phyloP scores from a whole-genome alignment of 2,113 vertebrate species.

The Phrynosoma platyrhinos region DNA sequence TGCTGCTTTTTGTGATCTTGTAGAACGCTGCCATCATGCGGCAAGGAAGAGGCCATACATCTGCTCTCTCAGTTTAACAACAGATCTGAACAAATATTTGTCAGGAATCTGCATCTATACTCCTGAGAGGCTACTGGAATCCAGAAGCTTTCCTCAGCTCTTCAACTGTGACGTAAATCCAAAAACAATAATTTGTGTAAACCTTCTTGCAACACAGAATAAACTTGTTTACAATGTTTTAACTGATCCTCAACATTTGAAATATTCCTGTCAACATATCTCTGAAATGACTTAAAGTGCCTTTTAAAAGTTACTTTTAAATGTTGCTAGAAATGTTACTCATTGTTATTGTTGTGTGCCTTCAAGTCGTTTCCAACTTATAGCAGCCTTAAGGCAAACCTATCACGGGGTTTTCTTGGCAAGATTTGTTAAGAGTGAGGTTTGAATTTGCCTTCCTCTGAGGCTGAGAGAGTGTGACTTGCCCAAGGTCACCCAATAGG shows the following conservation, averaged over 20 bases:
- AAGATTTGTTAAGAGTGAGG: too few species aligned
- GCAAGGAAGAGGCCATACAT: conserved; percentile 5
- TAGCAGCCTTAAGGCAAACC: too few species aligned
- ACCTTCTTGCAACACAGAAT: background rate
- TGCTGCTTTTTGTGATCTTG: conserved; percentile 33
- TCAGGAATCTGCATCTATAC: background rate
- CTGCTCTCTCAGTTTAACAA: background rate
- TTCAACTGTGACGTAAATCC: background rate
- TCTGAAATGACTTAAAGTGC: too few species aligned
- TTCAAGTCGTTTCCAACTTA: too few species aligned
- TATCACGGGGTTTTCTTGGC: too few species aligned
- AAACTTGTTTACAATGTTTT: background rate
- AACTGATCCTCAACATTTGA: background rate
- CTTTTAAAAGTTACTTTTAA: too few species aligned
- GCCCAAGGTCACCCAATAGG: too few species aligned
- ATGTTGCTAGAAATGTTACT: too few species aligned
- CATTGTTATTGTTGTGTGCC: too few species aligned
- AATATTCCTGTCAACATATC: background rate
- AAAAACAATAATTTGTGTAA: background rate
- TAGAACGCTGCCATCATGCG: conserved; percentile 61
- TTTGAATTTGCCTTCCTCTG: too few species aligned
- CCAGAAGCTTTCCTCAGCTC: background rate
- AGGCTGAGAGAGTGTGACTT: too few species aligned
- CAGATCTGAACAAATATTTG: background rate
- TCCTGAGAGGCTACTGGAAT: background rate